Conservation (phyloP, 2,888 invertebrate species). For the Tinea semifulvella region DNA sequence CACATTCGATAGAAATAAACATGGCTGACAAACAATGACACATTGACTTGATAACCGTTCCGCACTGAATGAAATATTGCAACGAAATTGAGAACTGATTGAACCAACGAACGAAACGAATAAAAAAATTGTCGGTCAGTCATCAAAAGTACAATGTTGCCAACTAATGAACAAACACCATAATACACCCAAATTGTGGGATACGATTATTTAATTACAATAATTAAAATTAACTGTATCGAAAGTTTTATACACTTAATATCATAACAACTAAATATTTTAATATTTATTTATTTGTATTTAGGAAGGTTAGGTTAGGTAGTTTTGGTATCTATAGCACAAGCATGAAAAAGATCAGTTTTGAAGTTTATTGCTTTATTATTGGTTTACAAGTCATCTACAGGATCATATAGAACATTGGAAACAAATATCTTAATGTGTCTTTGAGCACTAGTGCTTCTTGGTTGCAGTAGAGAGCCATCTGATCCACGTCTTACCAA, state of each 20-base stretch:
- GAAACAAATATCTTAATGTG: slow-evolving; percentile 56
- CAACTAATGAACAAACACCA: background rate
- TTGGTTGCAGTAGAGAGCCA: slow-evolving; percentile 46
- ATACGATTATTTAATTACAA: background rate
- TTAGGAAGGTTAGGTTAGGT: background rate
- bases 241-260: too few relatives aligned
- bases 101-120: background rate
- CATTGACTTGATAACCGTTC: background rate
- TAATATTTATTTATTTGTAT: background rate
- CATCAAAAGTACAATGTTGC: slow-evolving; percentile 2
- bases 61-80: slow-evolving; percentile 6
- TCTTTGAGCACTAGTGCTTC: slow-evolving; percentile 33
- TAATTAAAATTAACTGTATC: too few relatives aligned
- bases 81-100: background rate
- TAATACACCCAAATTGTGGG: background rate
- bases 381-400: background rate
- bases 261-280: background rate
- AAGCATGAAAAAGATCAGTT: background rate
- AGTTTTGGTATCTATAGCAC: background rate
- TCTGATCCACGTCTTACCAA: slow-evolving; percentile 54
- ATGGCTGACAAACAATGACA: slow-evolving; percentile 51
- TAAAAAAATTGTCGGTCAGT: background rate
- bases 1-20: slow-evolving; percentile 54
- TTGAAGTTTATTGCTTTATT: background rate
- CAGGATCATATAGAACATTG: slow-evolving; percentile 23